Percentiles rank a stretch among this genome's conserved stretches.
Conservation (phyloP, 2,113 vertebrate genomes). For the Hucho hucho region DNA sequence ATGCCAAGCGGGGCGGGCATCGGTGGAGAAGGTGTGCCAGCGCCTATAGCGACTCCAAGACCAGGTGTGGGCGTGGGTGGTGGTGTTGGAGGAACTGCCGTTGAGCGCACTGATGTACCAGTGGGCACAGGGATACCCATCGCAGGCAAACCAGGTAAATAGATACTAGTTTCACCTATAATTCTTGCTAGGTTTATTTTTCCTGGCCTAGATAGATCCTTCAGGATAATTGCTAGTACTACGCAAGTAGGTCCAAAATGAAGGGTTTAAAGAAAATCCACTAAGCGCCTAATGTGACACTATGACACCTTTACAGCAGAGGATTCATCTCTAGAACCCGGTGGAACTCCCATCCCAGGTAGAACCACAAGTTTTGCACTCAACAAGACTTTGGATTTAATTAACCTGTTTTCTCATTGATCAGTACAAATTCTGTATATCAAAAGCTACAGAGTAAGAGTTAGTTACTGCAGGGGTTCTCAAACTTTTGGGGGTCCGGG, state of each 20-base stretch:
- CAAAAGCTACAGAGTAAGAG: too few relatives aligned
- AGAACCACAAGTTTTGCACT: constrained; percentile 7
- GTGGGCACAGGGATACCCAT: constrained; percentile 56
- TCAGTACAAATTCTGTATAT: too few relatives aligned
- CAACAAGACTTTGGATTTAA: too few relatives aligned
- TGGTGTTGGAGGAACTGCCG: constrained; percentile 40
- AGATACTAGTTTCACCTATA: neutral
- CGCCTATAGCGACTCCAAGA: constrained; percentile 56
- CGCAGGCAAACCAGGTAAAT: constrained; percentile 59
- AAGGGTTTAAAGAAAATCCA: neutral
- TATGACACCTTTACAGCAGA: constrained; percentile 56
- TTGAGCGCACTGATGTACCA: constrained; percentile 27
- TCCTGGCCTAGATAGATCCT: neutral
- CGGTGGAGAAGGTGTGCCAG: constrained; percentile 55
- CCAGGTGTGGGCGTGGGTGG: constrained; percentile 7
- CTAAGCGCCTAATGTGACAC: neutral
- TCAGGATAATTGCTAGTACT: neutral
- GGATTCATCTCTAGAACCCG: constrained; percentile 32
- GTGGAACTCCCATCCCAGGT: constrained; percentile 68
- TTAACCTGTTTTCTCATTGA: too few relatives aligned
- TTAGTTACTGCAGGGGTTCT: too few relatives aligned
- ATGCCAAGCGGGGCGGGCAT: constrained; percentile 25
- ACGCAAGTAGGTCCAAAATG: neutral
- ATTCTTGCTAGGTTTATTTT: neutral
- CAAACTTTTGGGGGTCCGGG: too few relatives aligned